These are phyloP conservation scores for Agraylea sexmaculata DNA, from an alignment of 1,140 invertebrate genomes.

Conservation along the genomic window DNA sequence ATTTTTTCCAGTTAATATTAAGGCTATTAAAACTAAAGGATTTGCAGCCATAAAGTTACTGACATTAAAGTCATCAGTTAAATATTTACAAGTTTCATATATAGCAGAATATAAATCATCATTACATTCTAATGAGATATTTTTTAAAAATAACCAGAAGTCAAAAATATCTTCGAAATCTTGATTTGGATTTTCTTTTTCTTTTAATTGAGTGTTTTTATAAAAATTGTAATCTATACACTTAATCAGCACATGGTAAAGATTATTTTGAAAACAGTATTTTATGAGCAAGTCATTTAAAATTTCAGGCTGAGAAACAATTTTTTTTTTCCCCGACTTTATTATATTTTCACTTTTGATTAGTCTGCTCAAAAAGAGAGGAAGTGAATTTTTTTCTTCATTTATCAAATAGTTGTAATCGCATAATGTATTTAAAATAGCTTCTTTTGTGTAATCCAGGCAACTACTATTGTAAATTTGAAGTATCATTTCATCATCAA, in stretches of 20 bases:
- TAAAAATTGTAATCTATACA: conserved; percentile 35
- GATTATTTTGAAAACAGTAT: conserved; percentile 41
- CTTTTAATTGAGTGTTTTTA: conserved; percentile 30
- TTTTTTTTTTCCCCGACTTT: conserved; percentile 42
- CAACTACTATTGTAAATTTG: conserved; percentile 36
- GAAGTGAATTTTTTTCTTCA: conserved; percentile 38
- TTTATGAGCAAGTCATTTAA: conserved; percentile 43
- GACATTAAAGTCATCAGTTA: conserved; percentile 32
- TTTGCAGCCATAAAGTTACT: conserved; percentile 35
- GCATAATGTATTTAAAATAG: conserved; percentile 40
- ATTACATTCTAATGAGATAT: conserved; percentile 34
- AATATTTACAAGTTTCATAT: conserved; percentile 38
- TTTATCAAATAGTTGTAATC: conserved; percentile 42
- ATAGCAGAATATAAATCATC: conserved; percentile 35
- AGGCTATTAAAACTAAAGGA: conserved; percentile 33
- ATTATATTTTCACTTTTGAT: conserved; percentile 39
- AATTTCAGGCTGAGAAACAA: conserved; percentile 39
- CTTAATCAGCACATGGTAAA: conserved; percentile 37
- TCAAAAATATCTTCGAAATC: no score
- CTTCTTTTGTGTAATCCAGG: conserved; percentile 40
- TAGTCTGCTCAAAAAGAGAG: conserved; percentile 40
- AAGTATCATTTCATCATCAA: no score
- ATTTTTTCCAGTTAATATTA: conserved; percentile 34
- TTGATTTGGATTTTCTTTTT: conserved; percentile 32
- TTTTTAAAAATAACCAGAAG: conserved; percentile 37